A percentile compares a stretch with the other conserved stretches of the same genome.
Conservation (phyloP, 2,113 vertebrate genomes). For the Climacteris rufus region DNA sequence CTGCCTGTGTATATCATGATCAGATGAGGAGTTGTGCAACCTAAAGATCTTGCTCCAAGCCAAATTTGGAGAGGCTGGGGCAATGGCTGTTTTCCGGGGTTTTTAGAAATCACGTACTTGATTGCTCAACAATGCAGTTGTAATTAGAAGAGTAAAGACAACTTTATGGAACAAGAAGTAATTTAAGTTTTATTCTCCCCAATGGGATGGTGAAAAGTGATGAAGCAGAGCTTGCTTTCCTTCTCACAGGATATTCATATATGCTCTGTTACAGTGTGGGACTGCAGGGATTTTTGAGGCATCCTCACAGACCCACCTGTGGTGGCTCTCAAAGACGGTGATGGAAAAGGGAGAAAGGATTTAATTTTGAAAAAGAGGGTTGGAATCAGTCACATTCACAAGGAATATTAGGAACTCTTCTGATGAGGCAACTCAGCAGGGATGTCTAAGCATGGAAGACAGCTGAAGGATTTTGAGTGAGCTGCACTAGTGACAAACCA, state of each 20-base stretch:
- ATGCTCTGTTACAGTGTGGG: not conserved
- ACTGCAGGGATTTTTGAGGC: not conserved
- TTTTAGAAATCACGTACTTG: not conserved
- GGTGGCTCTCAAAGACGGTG: not conserved
- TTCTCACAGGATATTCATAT: not conserved
- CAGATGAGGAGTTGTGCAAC: not conserved
- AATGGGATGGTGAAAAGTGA: not conserved
- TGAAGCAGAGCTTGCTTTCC: not conserved
- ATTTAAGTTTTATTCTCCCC: constrained; percentile 15
- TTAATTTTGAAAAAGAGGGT: not conserved
- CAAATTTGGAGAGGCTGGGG: not conserved
- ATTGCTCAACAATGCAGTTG: constrained; percentile 42
- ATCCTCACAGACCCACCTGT: not conserved
- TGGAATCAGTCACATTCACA: not conserved
- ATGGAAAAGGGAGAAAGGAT: not conserved
- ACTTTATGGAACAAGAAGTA: constrained; percentile 35
- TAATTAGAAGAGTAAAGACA: constrained; percentile 51
- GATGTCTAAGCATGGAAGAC: not conserved
- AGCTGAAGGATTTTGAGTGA: not conserved
- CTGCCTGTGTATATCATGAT: not conserved
- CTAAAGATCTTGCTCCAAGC: not conserved
- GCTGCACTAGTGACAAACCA: not conserved
- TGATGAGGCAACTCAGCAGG: not conserved
- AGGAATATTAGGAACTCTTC: not conserved
- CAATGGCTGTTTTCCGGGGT: not conserved